Evolutionary conservation across 2,113 vertebrate genomes (phyloP).

Genomic region (Platysternon megacephalum): DNA sequence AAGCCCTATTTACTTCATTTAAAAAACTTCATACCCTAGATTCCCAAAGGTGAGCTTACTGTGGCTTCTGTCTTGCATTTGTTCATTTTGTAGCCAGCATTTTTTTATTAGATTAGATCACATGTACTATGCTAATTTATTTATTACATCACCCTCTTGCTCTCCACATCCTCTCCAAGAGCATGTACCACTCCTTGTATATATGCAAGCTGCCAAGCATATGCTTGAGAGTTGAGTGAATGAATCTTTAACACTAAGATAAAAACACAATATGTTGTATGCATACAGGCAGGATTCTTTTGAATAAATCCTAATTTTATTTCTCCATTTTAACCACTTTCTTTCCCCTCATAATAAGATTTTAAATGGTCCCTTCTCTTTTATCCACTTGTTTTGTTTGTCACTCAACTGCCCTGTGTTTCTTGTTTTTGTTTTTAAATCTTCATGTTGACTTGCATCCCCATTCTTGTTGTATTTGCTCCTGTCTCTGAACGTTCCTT

Average conservation of each 20-base stretch:
- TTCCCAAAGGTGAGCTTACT: background rate
- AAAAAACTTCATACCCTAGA: background rate
- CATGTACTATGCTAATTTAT: background rate
- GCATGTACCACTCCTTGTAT: background rate
- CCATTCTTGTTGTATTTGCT: background rate
- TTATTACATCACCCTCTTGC: background rate
- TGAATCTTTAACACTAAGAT: background rate
- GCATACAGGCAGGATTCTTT: background rate
- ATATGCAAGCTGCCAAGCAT: background rate
- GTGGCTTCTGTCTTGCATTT: background rate
- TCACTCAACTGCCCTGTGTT: background rate
- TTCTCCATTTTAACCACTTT: background rate
- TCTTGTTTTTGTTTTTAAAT: background rate
- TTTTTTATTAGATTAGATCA: background rate
- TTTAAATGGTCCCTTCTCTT: background rate
- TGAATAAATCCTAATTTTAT: background rate
- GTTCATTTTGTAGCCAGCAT: background rate
- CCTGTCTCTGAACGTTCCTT: background rate
- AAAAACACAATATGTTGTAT: background rate
- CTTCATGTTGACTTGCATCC: background rate
- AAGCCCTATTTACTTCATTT: background rate
- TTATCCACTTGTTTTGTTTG: background rate
- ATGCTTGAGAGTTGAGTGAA: background rate
- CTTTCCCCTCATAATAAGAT: background rate
- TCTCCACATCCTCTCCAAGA: background rate